Evolutionary conservation across 2,113 vertebrate genomes (phyloP).

Genomic region (Notiomystis cincta): DNA sequence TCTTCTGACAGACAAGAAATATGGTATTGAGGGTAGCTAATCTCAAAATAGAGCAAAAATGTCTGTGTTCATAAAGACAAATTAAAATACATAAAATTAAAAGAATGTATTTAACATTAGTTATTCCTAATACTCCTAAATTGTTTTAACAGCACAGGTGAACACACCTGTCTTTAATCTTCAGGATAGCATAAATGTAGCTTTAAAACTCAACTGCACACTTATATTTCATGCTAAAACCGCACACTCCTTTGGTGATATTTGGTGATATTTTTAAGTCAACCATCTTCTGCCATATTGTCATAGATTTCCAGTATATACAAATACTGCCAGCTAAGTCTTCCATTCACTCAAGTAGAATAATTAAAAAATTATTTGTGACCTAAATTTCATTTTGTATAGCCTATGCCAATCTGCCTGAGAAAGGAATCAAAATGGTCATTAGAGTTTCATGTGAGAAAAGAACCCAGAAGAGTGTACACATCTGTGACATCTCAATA

Average conservation of each 20-base stretch:
- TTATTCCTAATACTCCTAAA: not conserved
- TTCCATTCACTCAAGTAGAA: not conserved
- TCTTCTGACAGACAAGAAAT: not conserved
- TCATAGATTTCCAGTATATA: not conserved
- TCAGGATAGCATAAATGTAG: not conserved
- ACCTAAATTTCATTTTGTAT: slow-evolving; percentile 7
- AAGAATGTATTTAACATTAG: not conserved
- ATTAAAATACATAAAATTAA: not conserved
- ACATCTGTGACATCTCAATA: slow-evolving; percentile 48
- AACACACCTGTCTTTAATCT: not conserved
- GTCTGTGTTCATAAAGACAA: not conserved
- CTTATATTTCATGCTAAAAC: not conserved
- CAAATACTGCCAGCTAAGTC: not conserved
- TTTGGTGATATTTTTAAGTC: not conserved
- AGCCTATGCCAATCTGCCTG: not conserved
- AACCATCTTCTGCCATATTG: not conserved
- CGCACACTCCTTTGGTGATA: not conserved
- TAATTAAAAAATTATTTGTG: not conserved
- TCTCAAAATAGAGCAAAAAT: not conserved
- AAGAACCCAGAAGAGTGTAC: slow-evolving; percentile 1
- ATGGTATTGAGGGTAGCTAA: not conserved
- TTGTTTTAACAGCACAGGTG: not conserved
- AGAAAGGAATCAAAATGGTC: not conserved
- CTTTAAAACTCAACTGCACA: not conserved
- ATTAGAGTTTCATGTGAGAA: not conserved